Conservation (phyloP, 2,888 invertebrate genomes). For the Allolobophora icterica region DNA sequence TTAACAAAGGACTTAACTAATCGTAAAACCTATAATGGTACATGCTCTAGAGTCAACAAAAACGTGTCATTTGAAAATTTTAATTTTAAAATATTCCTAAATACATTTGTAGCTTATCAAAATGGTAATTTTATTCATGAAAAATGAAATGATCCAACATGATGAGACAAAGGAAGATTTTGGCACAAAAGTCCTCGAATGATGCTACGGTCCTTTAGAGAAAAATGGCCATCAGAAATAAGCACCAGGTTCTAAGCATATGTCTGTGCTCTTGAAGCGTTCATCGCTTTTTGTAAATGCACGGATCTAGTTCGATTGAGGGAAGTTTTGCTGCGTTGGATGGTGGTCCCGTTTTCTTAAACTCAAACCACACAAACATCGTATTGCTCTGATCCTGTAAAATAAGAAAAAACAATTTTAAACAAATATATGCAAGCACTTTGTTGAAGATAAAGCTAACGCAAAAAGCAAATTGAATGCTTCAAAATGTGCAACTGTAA, state of each 20-base stretch:
- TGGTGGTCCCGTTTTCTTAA: constrained; percentile 54
- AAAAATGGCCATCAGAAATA: background rate
- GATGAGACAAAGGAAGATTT: background rate
- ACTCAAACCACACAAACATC: constrained; percentile 63
- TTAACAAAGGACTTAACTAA: too few relatives aligned
- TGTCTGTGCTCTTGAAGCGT: background rate
- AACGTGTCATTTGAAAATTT: background rate
- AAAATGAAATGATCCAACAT: background rate
- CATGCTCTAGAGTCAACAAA: too few relatives aligned
- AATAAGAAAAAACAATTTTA: constrained; percentile 20
- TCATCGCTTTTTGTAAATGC: constrained; percentile 63
- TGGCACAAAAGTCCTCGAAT: background rate
- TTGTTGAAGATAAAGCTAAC: background rate
- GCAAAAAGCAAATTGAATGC: too few relatives aligned
- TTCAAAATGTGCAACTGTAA: background rate
- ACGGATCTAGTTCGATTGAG: constrained; percentile 57
- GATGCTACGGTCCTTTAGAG: background rate
- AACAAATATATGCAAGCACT: background rate
- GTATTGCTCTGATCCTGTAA: constrained; percentile 57
- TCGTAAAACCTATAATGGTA: too few relatives aligned
- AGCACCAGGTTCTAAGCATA: background rate
- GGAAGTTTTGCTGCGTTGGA: constrained; percentile 43
- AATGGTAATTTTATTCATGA: background rate
- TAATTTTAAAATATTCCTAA: constrained; percentile 4
- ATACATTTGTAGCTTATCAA: background rate